These are phyloP conservation scores for Micrasema longulum DNA, from an alignment of 1,140 invertebrate species.

Conservation along the genomic window DNA sequence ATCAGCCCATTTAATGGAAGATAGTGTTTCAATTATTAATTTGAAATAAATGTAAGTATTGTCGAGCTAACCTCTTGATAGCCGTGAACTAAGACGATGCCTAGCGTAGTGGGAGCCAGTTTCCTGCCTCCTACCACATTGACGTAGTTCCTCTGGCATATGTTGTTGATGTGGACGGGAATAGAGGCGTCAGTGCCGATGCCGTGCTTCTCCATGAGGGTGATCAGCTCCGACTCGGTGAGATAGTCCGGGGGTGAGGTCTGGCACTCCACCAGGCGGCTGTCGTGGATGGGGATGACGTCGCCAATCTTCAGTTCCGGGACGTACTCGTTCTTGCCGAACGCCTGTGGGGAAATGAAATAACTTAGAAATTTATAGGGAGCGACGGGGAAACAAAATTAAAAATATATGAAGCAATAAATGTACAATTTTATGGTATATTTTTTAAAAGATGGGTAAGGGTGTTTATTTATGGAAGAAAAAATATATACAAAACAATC, in stretches of 20 bases:
- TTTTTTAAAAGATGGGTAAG: no score
- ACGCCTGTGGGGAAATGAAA: slow-evolving; percentile 67
- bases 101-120: slow-evolving; percentile 92
- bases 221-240: slow-evolving; percentile 98
- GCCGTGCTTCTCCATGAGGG: slow-evolving; percentile 98
- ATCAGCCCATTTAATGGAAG: no score
- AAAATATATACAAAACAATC: no score
- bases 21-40: no score
- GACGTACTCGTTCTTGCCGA: slow-evolving; percentile 85
- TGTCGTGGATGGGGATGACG: slow-evolving; percentile 79
- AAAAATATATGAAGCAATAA: no score
- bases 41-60: no score
- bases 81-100: slow-evolving; percentile 97
- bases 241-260: slow-evolving; percentile 97
- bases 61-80: slow-evolving; percentile 97
- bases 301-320: slow-evolving; percentile 83
- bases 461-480: no score
- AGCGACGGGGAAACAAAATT: no score
- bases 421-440: no score
- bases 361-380: no score
- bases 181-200: slow-evolving; percentile 99
- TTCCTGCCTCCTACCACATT: slow-evolving; percentile 81
- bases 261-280: slow-evolving; percentile 88
- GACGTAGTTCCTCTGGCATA: slow-evolving; percentile 98
- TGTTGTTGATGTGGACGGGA: slow-evolving; percentile 99